These are phyloP conservation scores for Calidris pugnax DNA, from an alignment of 2,113 vertebrate genomes.

Conservation along the genomic window DNA sequence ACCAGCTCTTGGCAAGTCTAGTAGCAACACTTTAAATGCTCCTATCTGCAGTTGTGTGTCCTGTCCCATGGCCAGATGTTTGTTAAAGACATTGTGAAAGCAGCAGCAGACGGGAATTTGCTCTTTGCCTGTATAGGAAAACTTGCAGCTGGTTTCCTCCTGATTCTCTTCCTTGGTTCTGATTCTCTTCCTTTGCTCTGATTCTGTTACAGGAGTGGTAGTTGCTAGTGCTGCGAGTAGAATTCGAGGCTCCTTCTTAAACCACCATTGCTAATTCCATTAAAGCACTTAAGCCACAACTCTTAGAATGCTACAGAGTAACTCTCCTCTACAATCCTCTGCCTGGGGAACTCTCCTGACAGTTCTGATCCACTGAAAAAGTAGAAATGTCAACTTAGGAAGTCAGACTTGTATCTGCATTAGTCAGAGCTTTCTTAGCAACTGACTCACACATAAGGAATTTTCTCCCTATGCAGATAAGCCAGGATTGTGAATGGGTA, in stretches of 20 bases:
- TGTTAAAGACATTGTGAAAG: neutral
- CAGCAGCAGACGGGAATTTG: conserved; percentile 17
- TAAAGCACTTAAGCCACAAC: neutral
- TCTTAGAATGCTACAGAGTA: neutral
- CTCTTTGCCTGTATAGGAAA: neutral
- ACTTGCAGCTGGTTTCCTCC: neutral
- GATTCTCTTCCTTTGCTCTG: conserved; percentile 40
- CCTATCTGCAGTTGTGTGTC: neutral
- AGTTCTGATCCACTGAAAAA: conserved; percentile 44
- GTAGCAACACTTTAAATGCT: neutral
- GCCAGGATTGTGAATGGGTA: neutral
- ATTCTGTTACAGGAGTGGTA: conserved; percentile 1
- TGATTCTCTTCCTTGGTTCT: conserved; percentile 38
- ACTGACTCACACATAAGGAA: neutral
- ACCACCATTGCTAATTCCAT: conserved; percentile 39
- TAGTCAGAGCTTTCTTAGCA: conserved; percentile 51
- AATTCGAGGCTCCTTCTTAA: neutral
- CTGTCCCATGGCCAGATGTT: conserved; percentile 37
- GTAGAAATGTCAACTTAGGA: conserved; percentile 55
- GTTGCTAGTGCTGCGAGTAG: conserved; percentile 32
- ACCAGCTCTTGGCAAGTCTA: neutral
- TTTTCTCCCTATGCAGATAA: conserved; percentile 12
- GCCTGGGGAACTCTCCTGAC: conserved; percentile 41
- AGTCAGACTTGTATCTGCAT: conserved; percentile 43
- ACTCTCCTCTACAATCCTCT: neutral